Percentiles rank a stretch among this genome's conserved stretches.
Evolutionary conservation across 2,113 vertebrate species (phyloP).

Genomic region (Pomatorhinus ruficollis): DNA sequence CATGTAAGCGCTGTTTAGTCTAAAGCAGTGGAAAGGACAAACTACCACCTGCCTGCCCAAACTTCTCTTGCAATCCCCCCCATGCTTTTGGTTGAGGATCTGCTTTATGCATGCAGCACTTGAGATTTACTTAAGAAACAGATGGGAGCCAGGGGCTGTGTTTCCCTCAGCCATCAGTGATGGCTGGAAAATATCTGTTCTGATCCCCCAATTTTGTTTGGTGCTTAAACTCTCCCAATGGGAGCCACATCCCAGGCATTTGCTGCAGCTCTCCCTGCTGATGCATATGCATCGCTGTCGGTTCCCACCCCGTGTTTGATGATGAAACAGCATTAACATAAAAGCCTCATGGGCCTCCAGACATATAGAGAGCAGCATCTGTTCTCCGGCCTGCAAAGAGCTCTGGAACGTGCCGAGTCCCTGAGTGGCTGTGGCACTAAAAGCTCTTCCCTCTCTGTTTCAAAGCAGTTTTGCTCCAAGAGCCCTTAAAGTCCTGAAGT

Average conservation of each 20-base stretch:
- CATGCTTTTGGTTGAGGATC: background rate
- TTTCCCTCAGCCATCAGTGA: accelerated
- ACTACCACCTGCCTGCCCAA: background rate
- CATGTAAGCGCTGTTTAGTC: accelerated
- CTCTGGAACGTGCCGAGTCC: background rate
- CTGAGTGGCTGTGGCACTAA: accelerated
- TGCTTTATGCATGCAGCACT: background rate
- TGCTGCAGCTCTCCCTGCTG: background rate
- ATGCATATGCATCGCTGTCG: accelerated
- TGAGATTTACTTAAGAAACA: background rate
- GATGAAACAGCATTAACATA: background rate
- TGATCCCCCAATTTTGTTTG: accelerated
- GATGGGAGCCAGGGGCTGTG: background rate
- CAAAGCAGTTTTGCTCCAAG: background rate
- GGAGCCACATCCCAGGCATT: background rate
- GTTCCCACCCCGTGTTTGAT: background rate
- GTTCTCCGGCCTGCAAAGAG: background rate
- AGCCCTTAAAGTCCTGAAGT: background rate
- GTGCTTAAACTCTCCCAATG: background rate
- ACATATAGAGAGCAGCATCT: background rate
- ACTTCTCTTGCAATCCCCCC: background rate
- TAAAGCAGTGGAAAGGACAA: background rate
- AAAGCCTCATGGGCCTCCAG: background rate
- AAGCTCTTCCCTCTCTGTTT: background rate
- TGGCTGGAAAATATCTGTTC: background rate